phyloP scores from a whole-genome alignment of 2,797 vertebrate species.

The Mormyrops boulengeri region DNA sequence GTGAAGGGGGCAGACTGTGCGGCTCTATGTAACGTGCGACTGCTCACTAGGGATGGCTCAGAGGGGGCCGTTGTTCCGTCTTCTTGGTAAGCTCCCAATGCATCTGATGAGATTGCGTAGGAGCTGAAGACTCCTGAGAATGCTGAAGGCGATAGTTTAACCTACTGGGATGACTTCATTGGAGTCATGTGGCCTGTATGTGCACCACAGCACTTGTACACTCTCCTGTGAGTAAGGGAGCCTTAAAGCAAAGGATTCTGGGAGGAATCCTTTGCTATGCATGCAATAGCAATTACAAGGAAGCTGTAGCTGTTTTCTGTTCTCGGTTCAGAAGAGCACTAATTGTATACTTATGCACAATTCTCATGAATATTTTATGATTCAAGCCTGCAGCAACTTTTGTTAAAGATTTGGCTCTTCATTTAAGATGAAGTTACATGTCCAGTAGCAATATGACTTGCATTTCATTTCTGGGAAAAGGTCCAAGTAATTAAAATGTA shows the following conservation, averaged over 20 bases:
- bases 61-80: not conserved
- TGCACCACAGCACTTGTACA: not conserved
- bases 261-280: no score
- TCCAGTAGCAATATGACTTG: not conserved
- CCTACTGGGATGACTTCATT: not conserved
- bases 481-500: constrained; percentile 4
- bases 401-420: not conserved
- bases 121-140: not conserved
- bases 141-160: not conserved
- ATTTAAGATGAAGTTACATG: not conserved
- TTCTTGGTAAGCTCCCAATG: not conserved
- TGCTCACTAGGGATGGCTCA: not conserved
- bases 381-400: not conserved
- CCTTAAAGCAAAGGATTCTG: not conserved
- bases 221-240: not conserved
- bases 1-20: not conserved
- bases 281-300: not conserved
- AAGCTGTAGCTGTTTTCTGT: not conserved
- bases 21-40: not conserved
- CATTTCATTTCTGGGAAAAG: not conserved
- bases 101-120: not conserved
- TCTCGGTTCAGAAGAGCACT: not conserved
- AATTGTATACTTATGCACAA: not conserved
- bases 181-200: not conserved
- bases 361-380: not conserved